These are phyloP conservation scores for Cyclophora albipunctata DNA, from an alignment of 2,888 invertebrate species.

Conservation along the genomic window DNA sequence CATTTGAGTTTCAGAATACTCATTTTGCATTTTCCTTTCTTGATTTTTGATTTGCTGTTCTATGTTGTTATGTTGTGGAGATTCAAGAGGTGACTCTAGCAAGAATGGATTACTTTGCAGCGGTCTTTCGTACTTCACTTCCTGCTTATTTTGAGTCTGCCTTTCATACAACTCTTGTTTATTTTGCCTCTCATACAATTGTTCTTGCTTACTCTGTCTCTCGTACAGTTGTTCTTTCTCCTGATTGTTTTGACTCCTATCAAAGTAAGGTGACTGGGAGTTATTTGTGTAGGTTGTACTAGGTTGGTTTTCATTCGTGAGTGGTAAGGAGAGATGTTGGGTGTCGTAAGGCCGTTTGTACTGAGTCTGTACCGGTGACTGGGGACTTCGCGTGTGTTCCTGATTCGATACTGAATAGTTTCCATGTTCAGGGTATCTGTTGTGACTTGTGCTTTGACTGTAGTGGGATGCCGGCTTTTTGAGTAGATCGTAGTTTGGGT, in stretches of 20 bases:
- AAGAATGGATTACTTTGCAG: slow-evolving; percentile 57
- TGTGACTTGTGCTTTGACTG: slow-evolving; percentile 60
- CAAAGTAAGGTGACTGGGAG: slow-evolving; percentile 68
- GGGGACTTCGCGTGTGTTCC: slow-evolving; percentile 72
- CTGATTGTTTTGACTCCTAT: slow-evolving; percentile 57
- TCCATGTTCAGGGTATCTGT: slow-evolving; percentile 55
- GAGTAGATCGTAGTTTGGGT: slow-evolving; percentile 71
- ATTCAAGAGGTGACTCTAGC: slow-evolving; percentile 36
- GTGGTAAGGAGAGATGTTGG: slow-evolving; percentile 63
- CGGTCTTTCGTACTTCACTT: slow-evolving; percentile 39
- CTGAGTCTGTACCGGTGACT: slow-evolving; percentile 53
- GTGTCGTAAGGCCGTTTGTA: slow-evolving; percentile 63
- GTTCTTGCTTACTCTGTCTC: too few species aligned
- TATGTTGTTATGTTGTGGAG: too few species aligned
- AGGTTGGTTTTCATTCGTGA: slow-evolving; percentile 63
- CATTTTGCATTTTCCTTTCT: slow-evolving; percentile 30
- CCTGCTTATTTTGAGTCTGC: slow-evolving; percentile 33
- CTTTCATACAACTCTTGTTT: slow-evolving; percentile 6
- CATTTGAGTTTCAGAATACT: slow-evolving; percentile 38
- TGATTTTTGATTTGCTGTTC: slow-evolving; percentile 32
- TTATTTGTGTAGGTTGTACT: slow-evolving; percentile 64
- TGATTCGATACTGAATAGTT: slow-evolving; percentile 54
- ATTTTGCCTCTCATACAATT: too few species aligned
- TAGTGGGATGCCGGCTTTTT: slow-evolving; percentile 72
- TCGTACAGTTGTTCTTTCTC: slow-evolving; percentile 52